Evolutionary conservation across 1,140 invertebrate genomes (phyloP).

Genomic region (Thalassaphorura encarpata): DNA sequence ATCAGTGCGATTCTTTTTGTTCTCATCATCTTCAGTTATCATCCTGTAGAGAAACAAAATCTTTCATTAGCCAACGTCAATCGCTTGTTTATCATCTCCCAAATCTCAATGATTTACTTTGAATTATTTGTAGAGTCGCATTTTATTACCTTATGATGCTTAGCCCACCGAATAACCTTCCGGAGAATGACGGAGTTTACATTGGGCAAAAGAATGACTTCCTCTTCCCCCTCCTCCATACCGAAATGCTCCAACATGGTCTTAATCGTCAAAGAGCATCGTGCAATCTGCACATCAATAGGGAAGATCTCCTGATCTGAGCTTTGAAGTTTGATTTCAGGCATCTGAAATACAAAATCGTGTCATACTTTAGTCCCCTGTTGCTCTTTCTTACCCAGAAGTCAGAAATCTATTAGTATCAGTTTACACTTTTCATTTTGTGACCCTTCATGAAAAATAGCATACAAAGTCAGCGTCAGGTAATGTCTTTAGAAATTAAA

Average conservation of each 20-base stretch:
- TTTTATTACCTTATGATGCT: conserved; percentile 36
- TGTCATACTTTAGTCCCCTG: too few species aligned
- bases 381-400: too few species aligned
- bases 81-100: too few species aligned
- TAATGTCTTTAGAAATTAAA: too few species aligned
- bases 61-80: too few species aligned
- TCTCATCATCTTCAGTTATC: conserved; percentile 94
- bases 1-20: conserved; percentile 95
- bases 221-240: conserved; percentile 41
- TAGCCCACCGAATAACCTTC: conserved; percentile 50
- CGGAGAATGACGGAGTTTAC: conserved; percentile 54
- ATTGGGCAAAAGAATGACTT: conserved; percentile 54
- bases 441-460: too few species aligned
- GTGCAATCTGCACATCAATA: conserved; percentile 46
- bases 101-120: too few species aligned
- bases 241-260: conserved; percentile 50
- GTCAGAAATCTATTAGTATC: too few species aligned
- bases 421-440: too few species aligned
- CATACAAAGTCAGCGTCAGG: too few species aligned
- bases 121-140: not conserved
- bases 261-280: conserved; percentile 45
- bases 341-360: too few species aligned
- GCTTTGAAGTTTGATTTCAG: conserved; percentile 41
- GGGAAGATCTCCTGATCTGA: conserved; percentile 46
- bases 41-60: conserved; percentile 47